Conservation (phyloP, 2,888 invertebrate genomes). For the Fragum whitleyi region DNA sequence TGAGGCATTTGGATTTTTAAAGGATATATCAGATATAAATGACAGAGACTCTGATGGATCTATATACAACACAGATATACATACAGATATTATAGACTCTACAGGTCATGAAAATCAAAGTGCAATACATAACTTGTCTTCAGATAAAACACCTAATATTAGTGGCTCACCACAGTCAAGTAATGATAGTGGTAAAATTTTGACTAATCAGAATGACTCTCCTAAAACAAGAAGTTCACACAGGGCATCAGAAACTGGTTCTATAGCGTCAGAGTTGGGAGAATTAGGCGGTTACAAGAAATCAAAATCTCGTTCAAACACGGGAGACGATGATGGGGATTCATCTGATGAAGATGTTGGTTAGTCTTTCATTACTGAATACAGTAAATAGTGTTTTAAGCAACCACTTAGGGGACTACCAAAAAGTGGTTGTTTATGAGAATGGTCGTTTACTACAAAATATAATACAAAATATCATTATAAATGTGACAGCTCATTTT, state of each 20-base stretch:
- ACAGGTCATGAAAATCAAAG: not conserved
- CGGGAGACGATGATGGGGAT: constrained; percentile 70
- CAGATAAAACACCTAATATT: not conserved
- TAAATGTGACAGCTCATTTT: no score
- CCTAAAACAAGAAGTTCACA: not conserved
- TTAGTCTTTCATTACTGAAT: no score
- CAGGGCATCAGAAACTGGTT: constrained; percentile 5
- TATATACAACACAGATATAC: not conserved
- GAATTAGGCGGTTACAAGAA: constrained; percentile 14
- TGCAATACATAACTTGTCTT: not conserved
- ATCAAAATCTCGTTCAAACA: constrained; percentile 20
- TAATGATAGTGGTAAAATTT: not conserved
- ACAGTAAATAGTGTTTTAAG: no score
- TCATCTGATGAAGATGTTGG: constrained; percentile 78
- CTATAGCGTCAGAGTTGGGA: constrained; percentile 6
- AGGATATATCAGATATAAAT: constrained; percentile 49
- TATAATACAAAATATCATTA: no score
- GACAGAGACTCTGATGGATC: constrained; percentile 23
- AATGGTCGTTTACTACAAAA: no score
- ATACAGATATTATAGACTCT: not conserved
- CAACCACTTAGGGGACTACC: no score
- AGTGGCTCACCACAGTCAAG: not conserved
- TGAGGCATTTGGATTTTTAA: constrained; percentile 66
- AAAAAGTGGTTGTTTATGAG: no score
- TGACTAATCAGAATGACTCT: constrained; percentile 7